Percentiles rank a stretch among this genome's conserved stretches.
phyloP scores from a whole-genome alignment of 2,797 vertebrate genomes.

The Tinamus major region DNA sequence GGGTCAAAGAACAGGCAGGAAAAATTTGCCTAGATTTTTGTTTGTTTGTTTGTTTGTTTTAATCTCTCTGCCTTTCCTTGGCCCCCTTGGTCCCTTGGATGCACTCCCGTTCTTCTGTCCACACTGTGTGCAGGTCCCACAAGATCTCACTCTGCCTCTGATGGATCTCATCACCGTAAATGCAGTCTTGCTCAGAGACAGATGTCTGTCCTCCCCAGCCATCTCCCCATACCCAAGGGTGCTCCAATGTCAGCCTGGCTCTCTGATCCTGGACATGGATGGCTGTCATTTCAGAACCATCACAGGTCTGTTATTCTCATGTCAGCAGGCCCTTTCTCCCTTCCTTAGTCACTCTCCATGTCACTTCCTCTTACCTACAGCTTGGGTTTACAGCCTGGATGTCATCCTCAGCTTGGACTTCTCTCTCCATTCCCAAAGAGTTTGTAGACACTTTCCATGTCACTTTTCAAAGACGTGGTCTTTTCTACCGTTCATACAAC shows the following conservation, averaged over 20 bases:
- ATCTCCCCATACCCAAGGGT: not conserved
- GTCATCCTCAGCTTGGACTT: not conserved
- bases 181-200: not conserved
- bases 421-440: not conserved
- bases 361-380: not conserved
- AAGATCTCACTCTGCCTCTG: not conserved
- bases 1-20: not conserved
- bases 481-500: not conserved
- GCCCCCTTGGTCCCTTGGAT: not conserved
- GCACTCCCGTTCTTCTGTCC: not conserved
- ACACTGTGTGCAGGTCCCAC: not conserved
- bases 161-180: not conserved
- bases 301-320: accelerated
- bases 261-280: not conserved
- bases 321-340: not conserved
- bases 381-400: not conserved
- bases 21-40: not conserved
- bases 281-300: not conserved
- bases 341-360: not conserved
- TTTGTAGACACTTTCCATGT: not conserved
- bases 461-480: accelerated
- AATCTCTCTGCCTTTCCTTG: not conserved
- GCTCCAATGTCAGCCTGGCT: not conserved
- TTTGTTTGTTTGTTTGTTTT: not conserved
- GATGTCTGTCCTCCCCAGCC: not conserved